Conservation (phyloP, 2,797 vertebrate genomes). For the Orientallactaga sibirica region DNA sequence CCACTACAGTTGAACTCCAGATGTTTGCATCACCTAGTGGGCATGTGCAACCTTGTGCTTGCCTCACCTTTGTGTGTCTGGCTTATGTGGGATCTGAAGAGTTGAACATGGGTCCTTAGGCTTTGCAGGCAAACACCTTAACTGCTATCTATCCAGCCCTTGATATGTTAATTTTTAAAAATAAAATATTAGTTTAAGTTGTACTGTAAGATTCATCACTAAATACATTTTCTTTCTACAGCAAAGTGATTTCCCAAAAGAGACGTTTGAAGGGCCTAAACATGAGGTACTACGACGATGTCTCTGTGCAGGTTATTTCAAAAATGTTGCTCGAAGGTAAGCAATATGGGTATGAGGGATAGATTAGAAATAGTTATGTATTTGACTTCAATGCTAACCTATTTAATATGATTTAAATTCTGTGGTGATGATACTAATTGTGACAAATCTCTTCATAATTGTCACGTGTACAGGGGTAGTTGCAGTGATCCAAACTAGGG, state of each 20-base stretch:
- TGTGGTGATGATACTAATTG: constrained; percentile 45
- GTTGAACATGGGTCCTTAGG: too few relatives aligned
- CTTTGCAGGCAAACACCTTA: too few relatives aligned
- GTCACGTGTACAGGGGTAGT: background rate
- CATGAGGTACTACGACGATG: constrained; percentile 95
- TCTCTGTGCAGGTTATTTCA: constrained; percentile 96
- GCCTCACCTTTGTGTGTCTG: too few relatives aligned
- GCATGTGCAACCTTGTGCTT: too few relatives aligned
- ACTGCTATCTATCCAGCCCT: too few relatives aligned
- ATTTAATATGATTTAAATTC: constrained; percentile 42
- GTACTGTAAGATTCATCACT: constrained; percentile 52
- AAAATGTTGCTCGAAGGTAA: constrained; percentile 97
- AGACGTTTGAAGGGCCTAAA: constrained; percentile 93
- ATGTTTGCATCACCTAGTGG: too few relatives aligned
- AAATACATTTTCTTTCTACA: constrained; percentile 77
- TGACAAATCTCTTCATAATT: constrained; percentile 35
- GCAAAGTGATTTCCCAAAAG: constrained; percentile 94
- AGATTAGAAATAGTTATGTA: background rate
- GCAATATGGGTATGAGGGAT: background rate
- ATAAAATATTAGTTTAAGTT: constrained; percentile 58
- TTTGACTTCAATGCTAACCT: constrained; percentile 42
- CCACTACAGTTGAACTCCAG: too few relatives aligned
- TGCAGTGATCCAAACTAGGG: background rate
- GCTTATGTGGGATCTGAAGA: too few relatives aligned
- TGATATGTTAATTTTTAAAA: constrained; percentile 46